Base-by-base conservation (phyloP, 2,888 invertebrate species). In the Lasioglossum zephyrum region DNA sequence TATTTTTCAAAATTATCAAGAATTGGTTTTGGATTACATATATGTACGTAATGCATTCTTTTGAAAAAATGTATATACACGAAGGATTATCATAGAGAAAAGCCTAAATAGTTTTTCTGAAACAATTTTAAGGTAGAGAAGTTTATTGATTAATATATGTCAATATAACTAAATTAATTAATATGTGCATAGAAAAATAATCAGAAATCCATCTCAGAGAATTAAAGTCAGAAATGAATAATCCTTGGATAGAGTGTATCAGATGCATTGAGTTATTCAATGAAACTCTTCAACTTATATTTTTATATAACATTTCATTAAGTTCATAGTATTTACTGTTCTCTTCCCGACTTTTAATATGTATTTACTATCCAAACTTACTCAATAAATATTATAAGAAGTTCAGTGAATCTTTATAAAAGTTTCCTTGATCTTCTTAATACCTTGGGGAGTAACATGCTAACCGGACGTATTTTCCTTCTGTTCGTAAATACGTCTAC, bases 401-500 rank as follows among this genome's bases (percentile, higher is more conserved):
- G 63, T 63, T 63, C 31, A 13, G 63, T 4, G 31, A 31, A 63
- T 6, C 31, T 26, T 26, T 16, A 31, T 16, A 31, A 16, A 63
- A 31, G 63, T 63, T 63, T 31, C 18, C 31, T 18, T 16, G 26
- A 18, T 63, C 31, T 18, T 31, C 11, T 16, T 63, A 31, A 31
- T 63, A 63, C 63, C 31, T 31, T 6, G 16, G 31, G 31, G 63
- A 63, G 13, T 63, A 63, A 63, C 63, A 63, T 63, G 63, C 16
- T 36, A 69, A 69, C 66, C 18, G 66, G 39, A 69, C 44, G 44
- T 36, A 69, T 69, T 69, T 69, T 22, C 66, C 39, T 11, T 39
- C 39, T 39, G 36, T 69, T 69, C 36, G 76, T 36, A 63, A 77
- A 41, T 44, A 77, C 31, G 44, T 69, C 36, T 39, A 39, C 66